Evolutionary conservation across 2,797 vertebrate genomes (phyloP).

Genomic region (Chelonia mydas): DNA sequence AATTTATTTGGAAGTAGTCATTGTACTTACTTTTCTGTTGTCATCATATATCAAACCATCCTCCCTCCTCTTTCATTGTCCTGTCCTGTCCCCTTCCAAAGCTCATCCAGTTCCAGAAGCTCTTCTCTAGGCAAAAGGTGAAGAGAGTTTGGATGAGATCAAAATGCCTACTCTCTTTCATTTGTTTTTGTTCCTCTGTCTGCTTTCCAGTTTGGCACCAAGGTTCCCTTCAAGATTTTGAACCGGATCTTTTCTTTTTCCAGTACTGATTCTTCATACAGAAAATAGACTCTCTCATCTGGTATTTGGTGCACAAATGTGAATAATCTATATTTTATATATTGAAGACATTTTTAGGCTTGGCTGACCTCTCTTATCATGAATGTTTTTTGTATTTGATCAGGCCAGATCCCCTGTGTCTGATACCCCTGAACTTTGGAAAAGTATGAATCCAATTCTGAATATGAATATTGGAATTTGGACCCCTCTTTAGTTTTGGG

Average conservation of each 20-base stretch:
- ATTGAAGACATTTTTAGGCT: background rate
- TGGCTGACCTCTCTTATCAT: background rate
- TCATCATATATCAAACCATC: background rate
- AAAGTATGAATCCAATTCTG: background rate
- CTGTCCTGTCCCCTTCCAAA: background rate
- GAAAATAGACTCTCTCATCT: background rate
- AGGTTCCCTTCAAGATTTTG: too few species aligned
- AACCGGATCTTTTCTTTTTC: background rate
- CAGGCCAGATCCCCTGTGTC: background rate
- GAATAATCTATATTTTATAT: background rate
- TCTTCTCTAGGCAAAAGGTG: too few species aligned
- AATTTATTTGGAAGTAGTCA: background rate
- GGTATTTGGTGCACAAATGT: background rate
- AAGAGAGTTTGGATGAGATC: too few species aligned
- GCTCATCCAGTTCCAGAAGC: too few species aligned
- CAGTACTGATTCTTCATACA: background rate
- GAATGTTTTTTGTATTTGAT: background rate
- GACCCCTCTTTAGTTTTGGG: background rate
- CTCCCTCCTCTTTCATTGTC: background rate
- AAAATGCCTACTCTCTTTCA: background rate
- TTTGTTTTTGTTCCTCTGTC: background rate
- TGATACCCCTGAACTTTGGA: background rate
- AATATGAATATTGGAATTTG: background rate
- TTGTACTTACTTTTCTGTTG: background rate
- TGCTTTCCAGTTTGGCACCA: background rate